A percentile compares a stretch with the other conserved stretches of the same genome.
phyloP scores from a whole-genome alignment of 2,113 vertebrate species.

The Apodemus speciosus region DNA sequence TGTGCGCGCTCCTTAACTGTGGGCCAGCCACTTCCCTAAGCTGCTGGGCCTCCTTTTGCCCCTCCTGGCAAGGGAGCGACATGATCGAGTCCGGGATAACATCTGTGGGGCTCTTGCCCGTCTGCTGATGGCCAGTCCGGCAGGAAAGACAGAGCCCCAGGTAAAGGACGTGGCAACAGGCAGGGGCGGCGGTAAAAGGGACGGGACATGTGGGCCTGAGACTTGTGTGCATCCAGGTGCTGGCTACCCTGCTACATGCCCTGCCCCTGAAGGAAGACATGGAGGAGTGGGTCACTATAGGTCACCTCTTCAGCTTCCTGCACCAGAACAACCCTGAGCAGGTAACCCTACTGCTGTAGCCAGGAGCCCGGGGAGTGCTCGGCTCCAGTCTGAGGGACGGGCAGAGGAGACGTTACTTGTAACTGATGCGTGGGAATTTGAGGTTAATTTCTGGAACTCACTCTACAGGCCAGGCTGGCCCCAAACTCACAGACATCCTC shows the following conservation, averaged over 20 bases:
- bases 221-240: conserved; percentile 83
- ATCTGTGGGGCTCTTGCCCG: conserved; percentile 92
- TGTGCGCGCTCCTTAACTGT: conserved; percentile 58
- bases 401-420: background rate
- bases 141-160: conserved; percentile 88
- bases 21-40: conserved; percentile 88
- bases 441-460: background rate
- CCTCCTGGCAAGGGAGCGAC: conserved; percentile 86
- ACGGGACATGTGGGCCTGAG: background rate
- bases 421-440: background rate
- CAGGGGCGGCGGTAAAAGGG: background rate
- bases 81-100: conserved; percentile 90
- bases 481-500: background rate
- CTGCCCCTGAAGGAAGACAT: conserved; percentile 92
- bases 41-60: conserved; percentile 90
- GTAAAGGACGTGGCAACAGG: conserved; percentile 71
- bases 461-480: background rate
- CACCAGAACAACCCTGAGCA: conserved; percentile 84
- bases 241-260: conserved; percentile 86
- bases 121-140: conserved; percentile 87
- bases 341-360: conserved; percentile 40
- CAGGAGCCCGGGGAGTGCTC: background rate
- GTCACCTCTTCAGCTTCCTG: conserved; percentile 88
- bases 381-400: background rate
- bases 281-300: conserved; percentile 92